Evolutionary conservation across 1,140 invertebrate species (phyloP).

Genomic region (Pogonognathellus flavescens): DNA sequence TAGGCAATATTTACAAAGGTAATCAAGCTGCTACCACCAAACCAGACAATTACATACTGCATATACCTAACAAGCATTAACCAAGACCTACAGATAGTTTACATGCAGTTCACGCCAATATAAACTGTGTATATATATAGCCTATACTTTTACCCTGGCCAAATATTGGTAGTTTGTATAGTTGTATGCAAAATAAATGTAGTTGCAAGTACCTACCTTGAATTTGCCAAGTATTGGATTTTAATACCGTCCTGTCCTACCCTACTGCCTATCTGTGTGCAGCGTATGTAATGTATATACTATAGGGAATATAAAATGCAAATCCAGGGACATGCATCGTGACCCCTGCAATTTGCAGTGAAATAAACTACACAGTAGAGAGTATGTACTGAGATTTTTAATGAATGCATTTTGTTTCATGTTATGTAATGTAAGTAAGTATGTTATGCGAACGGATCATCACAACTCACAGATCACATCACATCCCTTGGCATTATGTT

Average conservation of each 20-base stretch:
- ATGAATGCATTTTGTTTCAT: slow-evolving; percentile 30
- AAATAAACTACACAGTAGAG: not conserved
- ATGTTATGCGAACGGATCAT: slow-evolving; percentile 41
- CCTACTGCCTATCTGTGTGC: slow-evolving; percentile 5
- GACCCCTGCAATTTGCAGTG: slow-evolving; percentile 36
- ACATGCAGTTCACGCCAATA: slow-evolving; percentile 4
- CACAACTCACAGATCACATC: slow-evolving; percentile 36
- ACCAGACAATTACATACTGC: not conserved
- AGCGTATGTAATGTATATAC: not conserved
- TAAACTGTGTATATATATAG: not conserved
- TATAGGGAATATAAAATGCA: slow-evolving; percentile 22
- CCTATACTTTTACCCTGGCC: not conserved
- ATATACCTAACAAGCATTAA: not conserved
- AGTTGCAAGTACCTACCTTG: not conserved
- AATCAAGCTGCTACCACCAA: slow-evolving; percentile 6
- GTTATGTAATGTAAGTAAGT: slow-evolving; percentile 44
- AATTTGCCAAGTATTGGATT: not conserved
- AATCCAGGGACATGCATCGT: slow-evolving; percentile 10
- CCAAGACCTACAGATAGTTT: slow-evolving; percentile 42
- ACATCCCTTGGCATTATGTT: slow-evolving; percentile 17
- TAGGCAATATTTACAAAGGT: not conserved
- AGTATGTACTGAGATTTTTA: slow-evolving; percentile 33
- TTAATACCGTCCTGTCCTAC: not conserved
- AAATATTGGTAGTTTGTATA: not conserved
- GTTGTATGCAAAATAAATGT: not conserved